Conservation (phyloP, 2,888 invertebrate species). For the Formica aserva region DNA sequence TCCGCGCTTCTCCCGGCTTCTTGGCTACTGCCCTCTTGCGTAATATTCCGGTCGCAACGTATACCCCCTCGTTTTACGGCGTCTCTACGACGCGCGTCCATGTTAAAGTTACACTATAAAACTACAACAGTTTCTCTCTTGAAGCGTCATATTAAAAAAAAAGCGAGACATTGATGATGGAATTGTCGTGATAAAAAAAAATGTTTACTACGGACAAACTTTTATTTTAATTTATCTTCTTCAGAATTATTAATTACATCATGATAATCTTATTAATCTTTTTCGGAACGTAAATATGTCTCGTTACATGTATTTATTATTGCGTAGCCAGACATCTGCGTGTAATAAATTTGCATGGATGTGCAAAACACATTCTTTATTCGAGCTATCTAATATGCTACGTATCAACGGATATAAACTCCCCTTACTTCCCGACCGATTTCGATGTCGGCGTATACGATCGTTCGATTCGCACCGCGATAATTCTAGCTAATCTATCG, state of each 20-base stretch:
- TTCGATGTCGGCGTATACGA: conserved; percentile 34
- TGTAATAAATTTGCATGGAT: conserved; percentile 14
- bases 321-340: neutral
- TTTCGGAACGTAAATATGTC: conserved; percentile 13
- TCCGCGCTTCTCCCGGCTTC: conserved; percentile 53
- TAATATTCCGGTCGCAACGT: conserved; percentile 41
- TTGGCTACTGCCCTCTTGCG: conserved; percentile 47
- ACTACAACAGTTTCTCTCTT: neutral
- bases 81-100: conserved; percentile 3
- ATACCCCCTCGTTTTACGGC: neutral
- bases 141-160: neutral
- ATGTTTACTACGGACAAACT: neutral
- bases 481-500: conserved; percentile 82
- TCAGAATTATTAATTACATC: neutral
- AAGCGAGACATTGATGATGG: neutral
- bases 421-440: conserved; percentile 41
- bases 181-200: neutral
- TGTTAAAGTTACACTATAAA: neutral
- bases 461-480: conserved; percentile 66
- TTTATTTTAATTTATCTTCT: neutral
- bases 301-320: neutral
- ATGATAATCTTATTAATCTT: neutral
- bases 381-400: conserved; percentile 19
- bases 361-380: conserved; percentile 2
- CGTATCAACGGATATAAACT: neutral